These are phyloP conservation scores for Thalassoma bifasciatum DNA, from an alignment of 2,113 vertebrate genomes.

Conservation along the genomic window DNA sequence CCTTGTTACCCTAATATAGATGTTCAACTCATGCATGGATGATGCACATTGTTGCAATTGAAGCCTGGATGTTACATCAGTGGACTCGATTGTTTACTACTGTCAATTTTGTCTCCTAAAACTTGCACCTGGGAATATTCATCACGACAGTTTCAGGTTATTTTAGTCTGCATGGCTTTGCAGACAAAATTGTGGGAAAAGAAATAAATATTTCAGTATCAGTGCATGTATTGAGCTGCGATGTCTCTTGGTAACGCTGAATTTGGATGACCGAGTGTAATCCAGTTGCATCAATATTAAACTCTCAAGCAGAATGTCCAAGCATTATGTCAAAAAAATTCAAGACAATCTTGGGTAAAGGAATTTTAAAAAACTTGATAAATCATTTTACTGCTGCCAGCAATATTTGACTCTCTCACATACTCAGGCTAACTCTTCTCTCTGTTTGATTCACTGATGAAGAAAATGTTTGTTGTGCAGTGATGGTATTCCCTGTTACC, in stretches of 20 bases:
- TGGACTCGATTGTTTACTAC: not conserved
- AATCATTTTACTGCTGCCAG: constrained; percentile 18
- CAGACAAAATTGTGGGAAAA: not conserved
- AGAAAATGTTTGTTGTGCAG: constrained; percentile 2
- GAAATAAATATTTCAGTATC: not conserved
- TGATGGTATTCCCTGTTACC: not conserved
- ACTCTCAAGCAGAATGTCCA: constrained; percentile 1
- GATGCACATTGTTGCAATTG: not conserved
- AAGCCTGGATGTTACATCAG: not conserved
- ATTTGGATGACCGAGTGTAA: not conserved
- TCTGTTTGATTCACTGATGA: constrained; percentile 17
- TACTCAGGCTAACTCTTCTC: not conserved
- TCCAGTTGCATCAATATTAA: too few species aligned
- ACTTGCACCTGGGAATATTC: too few species aligned
- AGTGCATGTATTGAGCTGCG: not conserved
- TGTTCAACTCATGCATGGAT: not conserved
- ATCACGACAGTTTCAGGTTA: too few species aligned
- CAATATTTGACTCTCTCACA: not conserved
- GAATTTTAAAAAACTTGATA: constrained; percentile 33
- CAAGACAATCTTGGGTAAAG: constrained; percentile 14
- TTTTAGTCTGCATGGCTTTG: not conserved
- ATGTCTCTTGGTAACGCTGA: not conserved
- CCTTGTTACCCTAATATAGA: not conserved
- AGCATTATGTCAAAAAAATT: constrained; percentile 22
- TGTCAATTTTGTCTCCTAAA: too few species aligned